phyloP scores from a whole-genome alignment of 2,113 vertebrate species.

The Eonycteris spelaea region DNA sequence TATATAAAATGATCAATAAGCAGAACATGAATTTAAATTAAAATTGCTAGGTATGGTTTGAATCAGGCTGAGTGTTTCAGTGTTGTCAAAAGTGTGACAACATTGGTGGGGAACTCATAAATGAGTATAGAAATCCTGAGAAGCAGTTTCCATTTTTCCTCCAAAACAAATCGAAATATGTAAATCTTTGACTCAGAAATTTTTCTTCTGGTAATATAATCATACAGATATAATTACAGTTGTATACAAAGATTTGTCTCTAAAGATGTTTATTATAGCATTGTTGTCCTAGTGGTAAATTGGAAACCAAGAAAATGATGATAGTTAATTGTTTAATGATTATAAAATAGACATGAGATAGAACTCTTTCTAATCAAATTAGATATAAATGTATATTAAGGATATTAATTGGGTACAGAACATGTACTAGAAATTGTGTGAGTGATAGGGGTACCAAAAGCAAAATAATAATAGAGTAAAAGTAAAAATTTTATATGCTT shows the following conservation, averaged over 20 bases:
- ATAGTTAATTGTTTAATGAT: background rate
- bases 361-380: background rate
- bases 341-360: background rate
- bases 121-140: background rate
- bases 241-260: background rate
- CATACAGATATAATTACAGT: background rate
- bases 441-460: background rate
- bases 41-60: background rate
- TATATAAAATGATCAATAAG: background rate
- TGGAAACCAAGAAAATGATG: background rate
- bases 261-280: background rate
- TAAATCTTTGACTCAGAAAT: background rate
- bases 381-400: background rate
- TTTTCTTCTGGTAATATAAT: background rate
- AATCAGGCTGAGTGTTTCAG: background rate
- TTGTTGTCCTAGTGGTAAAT: background rate
- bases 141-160: background rate
- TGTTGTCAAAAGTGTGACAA: background rate
- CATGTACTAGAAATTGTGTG: background rate
- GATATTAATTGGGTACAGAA: background rate
- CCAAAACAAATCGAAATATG: background rate
- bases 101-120: background rate
- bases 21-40: background rate
- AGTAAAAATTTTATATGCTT: background rate
- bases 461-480: background rate